These are phyloP conservation scores for Silurus glanis DNA, from an alignment of 2,113 vertebrate species.

Conservation along the genomic window DNA sequence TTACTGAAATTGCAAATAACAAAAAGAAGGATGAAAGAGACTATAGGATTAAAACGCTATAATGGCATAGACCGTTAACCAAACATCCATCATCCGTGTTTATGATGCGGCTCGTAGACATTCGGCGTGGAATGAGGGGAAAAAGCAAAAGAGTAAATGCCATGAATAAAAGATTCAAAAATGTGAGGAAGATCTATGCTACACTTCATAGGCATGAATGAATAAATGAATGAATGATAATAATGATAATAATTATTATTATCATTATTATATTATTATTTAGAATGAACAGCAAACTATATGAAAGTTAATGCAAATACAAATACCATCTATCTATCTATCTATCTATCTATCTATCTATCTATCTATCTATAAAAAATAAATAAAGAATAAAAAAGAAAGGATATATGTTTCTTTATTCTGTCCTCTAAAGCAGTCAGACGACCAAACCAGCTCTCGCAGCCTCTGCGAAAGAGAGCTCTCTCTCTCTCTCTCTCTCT, in stretches of 20 bases:
- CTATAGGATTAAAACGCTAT: background rate
- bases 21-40: background rate
- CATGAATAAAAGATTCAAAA: background rate
- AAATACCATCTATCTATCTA: too few relatives aligned
- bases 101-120: background rate
- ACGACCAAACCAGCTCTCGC: background rate
- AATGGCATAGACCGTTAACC: background rate
- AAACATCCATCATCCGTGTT: background rate
- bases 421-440: background rate
- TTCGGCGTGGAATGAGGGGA: background rate
- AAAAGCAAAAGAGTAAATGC: background rate
- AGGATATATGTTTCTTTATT: background rate
- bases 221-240: too few relatives aligned
- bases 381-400: background rate
- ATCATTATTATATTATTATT: too few relatives aligned
- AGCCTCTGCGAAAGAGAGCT: background rate
- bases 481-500: background rate
- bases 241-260: too few relatives aligned
- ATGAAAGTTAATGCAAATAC: too few relatives aligned
- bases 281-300: too few relatives aligned
- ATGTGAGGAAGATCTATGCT: background rate
- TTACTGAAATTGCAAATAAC: background rate
- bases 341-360: too few relatives aligned
- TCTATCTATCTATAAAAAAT: too few relatives aligned
- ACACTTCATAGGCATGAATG: too few relatives aligned